Conservation (phyloP, 1,140 invertebrate genomes). For the Anagrus nilaparvatae region DNA sequence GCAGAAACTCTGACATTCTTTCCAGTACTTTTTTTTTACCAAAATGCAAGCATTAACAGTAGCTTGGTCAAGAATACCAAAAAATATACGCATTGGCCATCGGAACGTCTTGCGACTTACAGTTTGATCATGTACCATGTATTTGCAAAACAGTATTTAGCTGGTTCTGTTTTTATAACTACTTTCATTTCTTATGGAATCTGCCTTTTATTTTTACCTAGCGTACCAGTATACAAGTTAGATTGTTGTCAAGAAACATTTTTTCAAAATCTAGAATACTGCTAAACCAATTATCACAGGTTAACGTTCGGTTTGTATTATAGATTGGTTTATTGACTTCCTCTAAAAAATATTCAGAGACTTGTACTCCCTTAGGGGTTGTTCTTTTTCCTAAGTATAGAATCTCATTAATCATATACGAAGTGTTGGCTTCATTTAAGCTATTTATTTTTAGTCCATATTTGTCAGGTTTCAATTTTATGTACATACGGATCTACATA, state of each 20-base stretch:
- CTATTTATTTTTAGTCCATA: conserved; percentile 38
- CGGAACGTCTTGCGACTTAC: too few relatives aligned
- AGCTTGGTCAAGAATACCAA: too few relatives aligned
- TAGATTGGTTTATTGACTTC: conserved; percentile 24
- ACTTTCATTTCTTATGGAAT: too few relatives aligned
- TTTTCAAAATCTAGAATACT: conserved; percentile 28
- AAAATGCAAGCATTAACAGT: too few relatives aligned
- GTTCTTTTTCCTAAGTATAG: conserved; percentile 31
- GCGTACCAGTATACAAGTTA: conserved; percentile 37
- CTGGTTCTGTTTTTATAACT: too few relatives aligned
- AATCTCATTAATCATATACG: conserved; percentile 27
- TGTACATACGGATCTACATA: conserved; percentile 33
- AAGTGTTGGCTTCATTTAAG: conserved; percentile 23
- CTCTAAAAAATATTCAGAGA: too few relatives aligned
- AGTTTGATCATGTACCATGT: too few relatives aligned
- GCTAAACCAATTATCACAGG: conserved; percentile 35
- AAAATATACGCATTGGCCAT: too few relatives aligned
- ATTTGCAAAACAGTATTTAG: too few relatives aligned
- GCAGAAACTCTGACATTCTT: too few relatives aligned
- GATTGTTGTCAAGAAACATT: conserved; percentile 20
- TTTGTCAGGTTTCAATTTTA: conserved; percentile 35
- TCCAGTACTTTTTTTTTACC: too few relatives aligned
- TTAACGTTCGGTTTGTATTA: conserved; percentile 27
- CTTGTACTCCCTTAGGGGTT: too few relatives aligned
- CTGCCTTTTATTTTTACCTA: conserved; percentile 39